Conservation (phyloP, 1,140 invertebrate genomes). For the Euschistus heros region DNA sequence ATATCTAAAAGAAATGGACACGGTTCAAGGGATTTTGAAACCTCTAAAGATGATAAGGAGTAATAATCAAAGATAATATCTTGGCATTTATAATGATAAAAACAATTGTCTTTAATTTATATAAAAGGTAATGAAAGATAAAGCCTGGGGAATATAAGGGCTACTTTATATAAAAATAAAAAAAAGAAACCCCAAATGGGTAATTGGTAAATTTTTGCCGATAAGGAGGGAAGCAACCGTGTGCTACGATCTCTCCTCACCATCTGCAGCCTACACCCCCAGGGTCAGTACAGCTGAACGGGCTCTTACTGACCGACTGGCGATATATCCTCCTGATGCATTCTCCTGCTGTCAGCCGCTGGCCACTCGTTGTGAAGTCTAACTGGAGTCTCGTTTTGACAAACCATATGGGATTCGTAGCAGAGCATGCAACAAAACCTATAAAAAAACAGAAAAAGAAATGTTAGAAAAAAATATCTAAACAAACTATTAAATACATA, state of each 20-base stretch:
- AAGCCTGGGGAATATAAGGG: no score
- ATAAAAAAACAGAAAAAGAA: conserved; percentile 35
- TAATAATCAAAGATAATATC: no score
- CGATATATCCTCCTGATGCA: conserved; percentile 72
- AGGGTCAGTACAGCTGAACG: not conserved
- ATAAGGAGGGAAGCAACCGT: conserved; percentile 5
- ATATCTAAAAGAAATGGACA: no score
- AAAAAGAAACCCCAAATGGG: not conserved
- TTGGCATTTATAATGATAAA: no score
- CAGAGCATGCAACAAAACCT: conserved; percentile 90
- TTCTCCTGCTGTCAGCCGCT: conserved; percentile 57
- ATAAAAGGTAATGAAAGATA: no score
- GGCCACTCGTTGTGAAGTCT: conserved; percentile 61
- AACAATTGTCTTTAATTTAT: no score
- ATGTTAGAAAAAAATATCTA: no score
- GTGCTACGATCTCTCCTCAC: conserved; percentile 2
- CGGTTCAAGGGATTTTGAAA: no score
- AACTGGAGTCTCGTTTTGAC: conserved; percentile 96
- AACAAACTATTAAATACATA: no score
- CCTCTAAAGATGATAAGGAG: no score
- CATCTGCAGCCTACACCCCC: conserved; percentile 8
- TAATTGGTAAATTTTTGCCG: not conserved
- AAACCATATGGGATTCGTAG: conserved; percentile 99
- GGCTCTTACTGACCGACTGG: conserved; percentile 25
- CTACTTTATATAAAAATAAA: not conserved